Conservation (phyloP, 2,113 vertebrate genomes). For the Melanerpes aurifrons region DNA sequence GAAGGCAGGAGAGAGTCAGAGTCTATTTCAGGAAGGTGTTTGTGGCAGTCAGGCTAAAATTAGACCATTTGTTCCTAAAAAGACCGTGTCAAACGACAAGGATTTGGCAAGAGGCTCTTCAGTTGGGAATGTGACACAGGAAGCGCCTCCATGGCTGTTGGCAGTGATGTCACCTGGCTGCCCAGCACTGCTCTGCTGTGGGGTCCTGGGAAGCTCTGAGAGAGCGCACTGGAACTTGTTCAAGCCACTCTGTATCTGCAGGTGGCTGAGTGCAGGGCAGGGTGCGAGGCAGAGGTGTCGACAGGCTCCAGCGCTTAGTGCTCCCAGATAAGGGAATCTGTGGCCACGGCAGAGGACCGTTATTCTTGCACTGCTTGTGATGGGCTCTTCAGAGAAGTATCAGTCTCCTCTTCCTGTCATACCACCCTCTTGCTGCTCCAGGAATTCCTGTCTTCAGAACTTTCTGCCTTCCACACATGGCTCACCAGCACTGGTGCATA, state of each 20-base stretch:
- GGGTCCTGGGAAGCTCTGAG: background rate
- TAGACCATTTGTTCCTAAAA: constrained; percentile 77
- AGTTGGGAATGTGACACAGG: constrained; percentile 75
- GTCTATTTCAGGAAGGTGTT: constrained; percentile 78
- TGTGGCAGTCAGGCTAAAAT: constrained; percentile 74
- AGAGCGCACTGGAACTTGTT: constrained; percentile 29
- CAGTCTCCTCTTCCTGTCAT: constrained; percentile 34
- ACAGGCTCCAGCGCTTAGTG: background rate
- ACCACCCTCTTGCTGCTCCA: background rate
- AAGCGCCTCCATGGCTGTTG: constrained; percentile 1
- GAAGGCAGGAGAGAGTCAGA: constrained; percentile 37
- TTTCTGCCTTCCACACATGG: background rate
- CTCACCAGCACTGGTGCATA: background rate
- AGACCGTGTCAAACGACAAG: constrained; percentile 51
- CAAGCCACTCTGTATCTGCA: constrained; percentile 28
- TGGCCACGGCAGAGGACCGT: background rate
- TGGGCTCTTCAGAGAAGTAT: background rate
- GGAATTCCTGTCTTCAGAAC: constrained; percentile 4
- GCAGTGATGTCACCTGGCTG: constrained; percentile 67
- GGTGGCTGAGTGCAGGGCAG: background rate
- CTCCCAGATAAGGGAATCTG: constrained; percentile 35
- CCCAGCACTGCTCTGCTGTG: background rate
- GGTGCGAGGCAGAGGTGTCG: background rate
- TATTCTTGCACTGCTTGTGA: background rate
- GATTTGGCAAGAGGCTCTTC: constrained; percentile 71